These are phyloP conservation scores for Urocolius indicus DNA, from an alignment of 2,113 vertebrate species.

Conservation along the genomic window DNA sequence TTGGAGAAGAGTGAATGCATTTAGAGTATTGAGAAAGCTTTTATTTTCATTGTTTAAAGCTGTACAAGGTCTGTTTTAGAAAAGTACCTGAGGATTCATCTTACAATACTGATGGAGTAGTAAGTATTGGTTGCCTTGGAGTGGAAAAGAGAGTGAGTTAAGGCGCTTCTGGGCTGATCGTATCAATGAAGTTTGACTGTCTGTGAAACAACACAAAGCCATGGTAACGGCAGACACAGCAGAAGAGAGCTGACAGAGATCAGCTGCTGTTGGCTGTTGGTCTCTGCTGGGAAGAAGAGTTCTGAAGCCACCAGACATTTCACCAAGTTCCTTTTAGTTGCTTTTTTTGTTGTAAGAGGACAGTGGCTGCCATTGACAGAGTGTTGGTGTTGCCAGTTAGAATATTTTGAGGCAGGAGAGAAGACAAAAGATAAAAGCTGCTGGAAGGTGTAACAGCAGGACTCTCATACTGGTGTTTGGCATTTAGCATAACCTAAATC, in stretches of 20 bases:
- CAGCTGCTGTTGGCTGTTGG: neutral
- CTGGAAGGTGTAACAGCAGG: neutral
- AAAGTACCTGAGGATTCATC: neutral
- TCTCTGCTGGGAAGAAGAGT: neutral
- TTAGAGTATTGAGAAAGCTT: neutral
- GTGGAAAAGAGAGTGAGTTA: neutral
- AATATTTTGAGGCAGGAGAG: neutral
- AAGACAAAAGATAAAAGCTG: neutral
- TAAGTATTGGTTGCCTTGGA: neutral
- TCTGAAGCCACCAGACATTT: neutral
- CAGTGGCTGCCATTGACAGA: neutral
- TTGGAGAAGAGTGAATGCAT: neutral
- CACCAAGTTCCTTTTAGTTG: neutral
- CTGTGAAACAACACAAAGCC: neutral
- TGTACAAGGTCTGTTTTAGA: neutral
- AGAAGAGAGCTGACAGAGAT: neutral
- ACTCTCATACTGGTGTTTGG: neutral
- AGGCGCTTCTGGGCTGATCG: neutral
- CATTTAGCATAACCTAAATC: neutral
- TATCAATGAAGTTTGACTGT: neutral
- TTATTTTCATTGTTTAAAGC: neutral
- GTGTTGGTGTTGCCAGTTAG: neutral
- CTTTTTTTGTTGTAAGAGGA: neutral
- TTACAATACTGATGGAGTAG: neutral
- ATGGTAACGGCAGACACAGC: neutral